phyloP scores from a whole-genome alignment of 92 coral and sea anemone genomes.

The Diadumene lineata region DNA sequence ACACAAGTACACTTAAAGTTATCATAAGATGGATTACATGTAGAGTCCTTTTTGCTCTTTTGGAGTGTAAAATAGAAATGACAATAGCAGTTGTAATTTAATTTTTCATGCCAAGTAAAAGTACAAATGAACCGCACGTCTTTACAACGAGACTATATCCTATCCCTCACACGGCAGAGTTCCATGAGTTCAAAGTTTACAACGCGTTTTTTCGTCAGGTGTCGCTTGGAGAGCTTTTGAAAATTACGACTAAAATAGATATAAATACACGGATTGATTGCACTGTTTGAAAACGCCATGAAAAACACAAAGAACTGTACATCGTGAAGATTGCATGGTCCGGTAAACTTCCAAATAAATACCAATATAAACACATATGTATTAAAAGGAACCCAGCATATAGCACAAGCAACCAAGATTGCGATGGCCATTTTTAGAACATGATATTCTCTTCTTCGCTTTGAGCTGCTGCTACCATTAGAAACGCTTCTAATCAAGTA shows the following conservation, averaged over 20 bases:
- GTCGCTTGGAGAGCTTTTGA: conserved; percentile 41
- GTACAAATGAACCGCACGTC: not conserved
- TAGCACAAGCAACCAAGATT: conserved; percentile 52
- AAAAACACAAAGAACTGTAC: conserved; percentile 28
- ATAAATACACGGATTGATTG: conserved; percentile 35
- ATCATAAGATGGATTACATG: not conserved
- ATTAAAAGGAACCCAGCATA: conserved; percentile 66
- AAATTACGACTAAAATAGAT: conserved; percentile 39
- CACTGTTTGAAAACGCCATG: conserved; percentile 40
- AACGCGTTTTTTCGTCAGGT: conserved; percentile 24
- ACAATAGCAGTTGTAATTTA: conserved; percentile 6
- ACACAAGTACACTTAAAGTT: not conserved
- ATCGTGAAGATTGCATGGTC: conserved; percentile 23
- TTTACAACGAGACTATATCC: not conserved
- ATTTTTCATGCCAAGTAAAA: not conserved
- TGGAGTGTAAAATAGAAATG: conserved; percentile 3
- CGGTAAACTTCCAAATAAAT: conserved; percentile 16
- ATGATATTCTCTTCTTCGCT: conserved; percentile 48
- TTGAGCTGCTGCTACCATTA: conserved; percentile 28
- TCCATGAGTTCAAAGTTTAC: conserved; percentile 20
- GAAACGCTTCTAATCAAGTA: conserved; percentile 41
- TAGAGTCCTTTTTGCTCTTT: not conserved
- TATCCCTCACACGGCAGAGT: conserved; percentile 12
- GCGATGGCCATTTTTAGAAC: conserved; percentile 58
- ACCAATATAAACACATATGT: conserved; percentile 25